Conservation (phyloP, 1,140 invertebrate species). For the Pogonomyrmex californicus region DNA sequence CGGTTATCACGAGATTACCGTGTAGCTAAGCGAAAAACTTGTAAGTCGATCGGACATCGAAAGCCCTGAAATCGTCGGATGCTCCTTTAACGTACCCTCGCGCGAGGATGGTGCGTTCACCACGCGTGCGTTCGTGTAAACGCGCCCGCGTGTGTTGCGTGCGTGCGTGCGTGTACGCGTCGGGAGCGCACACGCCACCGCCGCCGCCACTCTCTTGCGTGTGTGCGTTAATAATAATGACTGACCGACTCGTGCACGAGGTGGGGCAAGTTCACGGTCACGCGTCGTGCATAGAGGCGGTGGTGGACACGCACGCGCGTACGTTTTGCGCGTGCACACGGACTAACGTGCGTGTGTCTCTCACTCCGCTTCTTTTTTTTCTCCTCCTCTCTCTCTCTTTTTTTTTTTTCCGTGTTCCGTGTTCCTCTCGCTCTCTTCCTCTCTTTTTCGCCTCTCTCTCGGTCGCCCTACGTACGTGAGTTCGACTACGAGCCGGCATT, state of each 20-base stretch:
- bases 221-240: constrained; percentile 81
- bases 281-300: constrained; percentile 70
- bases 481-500: constrained; percentile 13
- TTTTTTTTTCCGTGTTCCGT: background rate
- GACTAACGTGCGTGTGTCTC: constrained; percentile 43
- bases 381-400: background rate
- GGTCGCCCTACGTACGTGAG: background rate
- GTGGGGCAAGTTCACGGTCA: constrained; percentile 83
- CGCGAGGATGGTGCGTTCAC: constrained; percentile 52
- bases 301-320: constrained; percentile 70
- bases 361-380: constrained; percentile 22
- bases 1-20: background rate
- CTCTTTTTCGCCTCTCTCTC: constrained; percentile 19
- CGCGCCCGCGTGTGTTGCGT: constrained; percentile 16
- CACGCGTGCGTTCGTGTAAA: constrained; percentile 56
- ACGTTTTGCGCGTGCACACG: constrained; percentile 68
- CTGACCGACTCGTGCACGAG: constrained; percentile 79
- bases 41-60: constrained; percentile 19
- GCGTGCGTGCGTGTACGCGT: constrained; percentile 26
- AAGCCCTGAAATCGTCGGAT: constrained; percentile 56
- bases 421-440: constrained; percentile 19
- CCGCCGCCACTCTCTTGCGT: constrained; percentile 43
- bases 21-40: background rate
- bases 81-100: constrained; percentile 48
- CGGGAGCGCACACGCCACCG: constrained; percentile 12